These are phyloP conservation scores for Pogonomyrmex californicus DNA, from an alignment of 1,140 invertebrate species.

Conservation along the genomic window DNA sequence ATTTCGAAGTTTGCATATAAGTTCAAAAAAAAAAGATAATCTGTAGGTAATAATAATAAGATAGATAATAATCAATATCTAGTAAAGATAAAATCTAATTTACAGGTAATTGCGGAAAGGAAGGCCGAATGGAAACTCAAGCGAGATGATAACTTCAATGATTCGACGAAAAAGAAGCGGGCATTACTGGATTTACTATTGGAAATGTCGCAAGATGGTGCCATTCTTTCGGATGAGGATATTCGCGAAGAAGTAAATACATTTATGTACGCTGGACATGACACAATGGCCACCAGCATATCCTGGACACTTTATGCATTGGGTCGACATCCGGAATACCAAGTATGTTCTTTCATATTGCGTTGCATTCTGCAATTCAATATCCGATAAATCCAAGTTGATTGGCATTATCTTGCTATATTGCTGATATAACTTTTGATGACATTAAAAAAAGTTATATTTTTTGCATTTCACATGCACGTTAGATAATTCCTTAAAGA, in stretches of 20 bases:
- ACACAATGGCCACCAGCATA: slow-evolving; percentile 88
- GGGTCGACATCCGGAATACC: slow-evolving; percentile 86
- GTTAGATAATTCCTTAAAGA: neutral
- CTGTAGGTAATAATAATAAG: too few relatives aligned
- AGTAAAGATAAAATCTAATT: neutral
- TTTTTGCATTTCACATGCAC: neutral
- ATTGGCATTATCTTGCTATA: too few relatives aligned
- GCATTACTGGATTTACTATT: slow-evolving; percentile 90
- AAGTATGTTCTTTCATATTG: slow-evolving; percentile 74
- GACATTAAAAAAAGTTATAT: neutral
- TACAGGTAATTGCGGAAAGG: slow-evolving; percentile 84
- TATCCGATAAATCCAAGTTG: too few relatives aligned
- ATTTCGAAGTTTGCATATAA: too few relatives aligned
- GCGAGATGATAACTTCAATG: slow-evolving; percentile 71
- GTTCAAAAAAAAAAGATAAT: too few relatives aligned
- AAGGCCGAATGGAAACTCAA: slow-evolving; percentile 80
- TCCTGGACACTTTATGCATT: slow-evolving; percentile 87
- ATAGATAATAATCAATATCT: neutral
- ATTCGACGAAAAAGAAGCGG: slow-evolving; percentile 81
- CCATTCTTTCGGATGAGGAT: slow-evolving; percentile 81
- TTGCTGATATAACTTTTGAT: neutral
- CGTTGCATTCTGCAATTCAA: neutral
- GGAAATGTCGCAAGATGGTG: slow-evolving; percentile 84
- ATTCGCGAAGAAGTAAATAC: slow-evolving; percentile 90
- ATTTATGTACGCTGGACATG: slow-evolving; percentile 91